Evolutionary conservation across 1,140 invertebrate genomes (phyloP), one percentile per base, ranked within the genome.

Genomic region (Brachionus koreanus): DNA sequence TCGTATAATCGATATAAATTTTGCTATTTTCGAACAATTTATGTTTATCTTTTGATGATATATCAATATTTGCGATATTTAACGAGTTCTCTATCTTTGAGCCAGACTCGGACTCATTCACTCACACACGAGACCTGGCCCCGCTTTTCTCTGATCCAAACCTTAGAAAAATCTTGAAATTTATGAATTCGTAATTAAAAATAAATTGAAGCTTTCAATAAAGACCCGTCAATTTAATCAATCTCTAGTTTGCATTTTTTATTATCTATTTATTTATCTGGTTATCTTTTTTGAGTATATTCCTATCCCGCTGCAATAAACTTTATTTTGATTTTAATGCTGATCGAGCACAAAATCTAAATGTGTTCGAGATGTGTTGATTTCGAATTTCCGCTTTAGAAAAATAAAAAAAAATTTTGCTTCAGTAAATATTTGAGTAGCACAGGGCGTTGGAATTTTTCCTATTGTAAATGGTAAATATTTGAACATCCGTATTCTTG

Each of bases 1-100:
- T 46, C 69, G 63, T 35, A 74, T 74, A 74, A 74, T 74, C 69
- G n/a, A 74, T 74, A 46, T 43, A 49, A 46, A 46, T 74, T 65
- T 74, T 74, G 37, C 39, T 74, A 46, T 74, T 74, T 74, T 43
- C 69, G 37, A 46, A 74, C 39, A 74, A 74, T 74, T 46, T 74
- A 74, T 74, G 69, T 74, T 74, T 74, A 46, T 74, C 43, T 72
- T 46, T 74, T 74, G 37, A 74, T 74, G 69, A 74, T 74, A 74
- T 74, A 74, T 74, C 69, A 74, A 74, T 74, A 74, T 74, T 74
- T 74, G 42, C 39, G 19, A 74, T 69, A 69, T 69, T 13, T 65
- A 65, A 74, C 37, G 39, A 43, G 69, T 16, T 74, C 42, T 74
- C 37, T 43, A 74, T 46, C 69, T 74, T 33, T 39, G 9, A 46